These are phyloP conservation scores for Xestoiulus laeticollis DNA, from an alignment of 2,888 invertebrate genomes.

Conservation along the genomic window DNA sequence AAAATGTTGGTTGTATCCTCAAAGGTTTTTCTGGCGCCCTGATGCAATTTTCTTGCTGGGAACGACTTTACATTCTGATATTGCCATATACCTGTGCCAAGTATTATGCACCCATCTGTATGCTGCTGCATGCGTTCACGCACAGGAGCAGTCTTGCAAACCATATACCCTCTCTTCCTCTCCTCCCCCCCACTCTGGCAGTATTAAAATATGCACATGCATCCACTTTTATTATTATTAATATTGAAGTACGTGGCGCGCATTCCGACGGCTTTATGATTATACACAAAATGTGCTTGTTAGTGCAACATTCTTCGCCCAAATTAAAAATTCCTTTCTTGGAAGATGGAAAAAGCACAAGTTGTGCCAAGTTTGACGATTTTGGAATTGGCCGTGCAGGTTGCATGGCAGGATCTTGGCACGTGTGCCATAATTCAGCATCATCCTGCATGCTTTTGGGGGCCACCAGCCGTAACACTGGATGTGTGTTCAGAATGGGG, in stretches of 20 bases:
- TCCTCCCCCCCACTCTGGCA: neutral
- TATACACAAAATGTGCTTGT: slow-evolving; percentile 26
- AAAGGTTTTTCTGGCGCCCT: neutral
- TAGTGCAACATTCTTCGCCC: slow-evolving; percentile 10
- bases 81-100: neutral
- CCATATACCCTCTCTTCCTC: neutral
- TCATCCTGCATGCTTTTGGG: neutral
- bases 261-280: slow-evolving; percentile 26
- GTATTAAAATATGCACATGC: slow-evolving; percentile 18
- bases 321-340: slow-evolving; percentile 26
- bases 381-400: neutral
- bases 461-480: neutral
- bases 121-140: neutral
- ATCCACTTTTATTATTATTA: slow-evolving; percentile 19
- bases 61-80: neutral
- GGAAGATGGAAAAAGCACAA: neutral
- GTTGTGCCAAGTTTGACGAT: slow-evolving; percentile 26
- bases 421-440: neutral
- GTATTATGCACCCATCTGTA: neutral
- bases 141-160: neutral
- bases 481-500: neutral
- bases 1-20: neutral
- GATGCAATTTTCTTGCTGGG: neutral
- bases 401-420: neutral
- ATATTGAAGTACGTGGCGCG: slow-evolving; percentile 18